Evolutionary conservation across 2,113 vertebrate genomes (phyloP), one percentile per base, ranked within the genome.

Genomic region (Ia io): DNA sequence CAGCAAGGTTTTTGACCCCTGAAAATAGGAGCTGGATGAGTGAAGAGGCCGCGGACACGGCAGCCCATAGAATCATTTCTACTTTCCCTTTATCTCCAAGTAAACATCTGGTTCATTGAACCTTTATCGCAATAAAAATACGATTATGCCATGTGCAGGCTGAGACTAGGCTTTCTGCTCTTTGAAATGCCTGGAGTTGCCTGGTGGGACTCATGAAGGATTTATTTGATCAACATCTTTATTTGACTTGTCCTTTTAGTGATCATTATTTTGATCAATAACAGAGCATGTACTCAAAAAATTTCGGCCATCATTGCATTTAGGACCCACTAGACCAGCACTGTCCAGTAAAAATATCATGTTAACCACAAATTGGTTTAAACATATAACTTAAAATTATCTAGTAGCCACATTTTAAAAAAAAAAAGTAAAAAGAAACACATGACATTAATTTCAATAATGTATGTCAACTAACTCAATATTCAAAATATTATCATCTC

Each of bases 111-210:
- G 14, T 65, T 69, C 53, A 37, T 73, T 69, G 78, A 40, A 63
- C 13, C 25, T 80, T 73, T 51, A 28, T 61, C 7, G 56, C 59
- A 67, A 22, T 85, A 59, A 67, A 94, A 77, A n/a, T 30, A 4
- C 2, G 40, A 12, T 74, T 71, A 13, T 42, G 9, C 10, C 22
- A 4, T 2, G 0, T 80, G 37, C 56, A 32, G 56, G 25, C 79
- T 22, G 32, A 95, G 63, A 56, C 44, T 20, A 18, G 42, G 16
- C 28, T 65, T 9, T 20, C 3, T 20, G 6, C 32, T 89, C 82
- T 94, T 95, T 77, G 53, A 82, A 77, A 65, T 56, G 23, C 71
- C n/a, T 70, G 8, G 28, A 76, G 63, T 85, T 76, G 83, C 76
- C 87, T 63, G 37, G 23, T 90, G 56, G 69, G 44, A 85, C 37